Conservation (phyloP, 2,888 invertebrate genomes). For the Romanomermis culicivorax region DNA sequence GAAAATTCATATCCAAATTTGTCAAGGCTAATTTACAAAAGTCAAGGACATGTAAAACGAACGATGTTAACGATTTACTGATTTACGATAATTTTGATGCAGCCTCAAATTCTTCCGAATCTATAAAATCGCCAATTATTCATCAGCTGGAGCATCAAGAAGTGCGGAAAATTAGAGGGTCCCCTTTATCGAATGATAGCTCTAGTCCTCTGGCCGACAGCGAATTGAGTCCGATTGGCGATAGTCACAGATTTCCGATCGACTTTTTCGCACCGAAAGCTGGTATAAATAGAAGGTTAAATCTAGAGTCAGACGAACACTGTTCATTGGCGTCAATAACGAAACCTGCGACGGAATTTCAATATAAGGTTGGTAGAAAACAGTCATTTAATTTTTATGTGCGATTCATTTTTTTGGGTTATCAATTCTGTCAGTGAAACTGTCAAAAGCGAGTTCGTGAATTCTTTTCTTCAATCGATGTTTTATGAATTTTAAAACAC, state of each 20-base stretch:
- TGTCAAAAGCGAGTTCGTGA: too few relatives aligned
- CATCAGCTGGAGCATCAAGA: too few relatives aligned
- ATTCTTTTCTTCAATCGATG: too few relatives aligned
- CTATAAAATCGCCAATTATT: too few relatives aligned
- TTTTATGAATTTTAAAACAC: too few relatives aligned
- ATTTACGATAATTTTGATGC: background rate
- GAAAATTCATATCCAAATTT: background rate
- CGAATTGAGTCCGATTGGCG: constrained; percentile 9
- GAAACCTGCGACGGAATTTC: constrained; percentile 3
- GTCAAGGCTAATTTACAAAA: background rate
- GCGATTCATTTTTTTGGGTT: too few relatives aligned
- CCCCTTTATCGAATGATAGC: background rate
- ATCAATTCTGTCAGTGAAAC: too few relatives aligned
- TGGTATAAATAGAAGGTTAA: too few relatives aligned
- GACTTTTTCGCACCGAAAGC: too few relatives aligned
- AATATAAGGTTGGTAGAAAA: constrained; percentile 6
- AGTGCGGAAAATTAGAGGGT: background rate
- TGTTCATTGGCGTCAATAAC: background rate
- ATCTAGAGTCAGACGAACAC: too few relatives aligned
- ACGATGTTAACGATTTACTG: background rate
- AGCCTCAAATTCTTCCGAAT: background rate
- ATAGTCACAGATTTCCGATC: constrained; percentile 7
- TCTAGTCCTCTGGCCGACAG: constrained; percentile 9
- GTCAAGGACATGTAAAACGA: background rate
- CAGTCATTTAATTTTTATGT: too few relatives aligned